These are phyloP conservation scores for Neoscelio sp. DNA, from an alignment of 2,888 invertebrate species.

Conservation along the genomic window DNA sequence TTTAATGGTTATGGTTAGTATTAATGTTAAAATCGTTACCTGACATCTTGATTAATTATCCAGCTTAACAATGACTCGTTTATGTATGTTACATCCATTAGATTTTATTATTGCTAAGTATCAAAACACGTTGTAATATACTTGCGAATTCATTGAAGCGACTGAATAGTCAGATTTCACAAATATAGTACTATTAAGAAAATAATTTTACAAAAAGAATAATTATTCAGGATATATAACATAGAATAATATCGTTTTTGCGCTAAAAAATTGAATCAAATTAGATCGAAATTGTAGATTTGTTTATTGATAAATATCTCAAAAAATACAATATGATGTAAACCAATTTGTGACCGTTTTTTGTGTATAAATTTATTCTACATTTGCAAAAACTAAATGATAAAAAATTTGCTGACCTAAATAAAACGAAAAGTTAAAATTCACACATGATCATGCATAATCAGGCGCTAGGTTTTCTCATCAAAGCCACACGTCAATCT, in stretches of 20 bases:
- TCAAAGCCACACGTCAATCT: constrained; percentile 26
- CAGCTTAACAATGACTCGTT: constrained; percentile 20
- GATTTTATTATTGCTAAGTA: constrained; percentile 30
- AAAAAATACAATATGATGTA: too few relatives aligned
- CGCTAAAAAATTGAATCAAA: too few relatives aligned
- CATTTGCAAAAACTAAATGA: too few relatives aligned
- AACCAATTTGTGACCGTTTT: too few relatives aligned
- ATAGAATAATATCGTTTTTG: constrained; percentile 6
- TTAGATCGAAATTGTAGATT: too few relatives aligned
- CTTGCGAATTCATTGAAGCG: too few relatives aligned
- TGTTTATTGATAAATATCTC: too few relatives aligned
- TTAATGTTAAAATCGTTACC: constrained; percentile 1
- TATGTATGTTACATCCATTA: neutral
- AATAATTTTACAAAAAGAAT: too few relatives aligned
- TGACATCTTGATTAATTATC: constrained; percentile 45
- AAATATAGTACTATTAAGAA: too few relatives aligned
- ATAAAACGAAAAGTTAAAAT: neutral
- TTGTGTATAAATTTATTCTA: too few relatives aligned
- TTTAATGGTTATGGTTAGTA: too few relatives aligned
- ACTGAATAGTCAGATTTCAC: neutral
- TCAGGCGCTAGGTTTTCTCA: constrained; percentile 22
- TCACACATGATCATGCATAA: constrained; percentile 31
- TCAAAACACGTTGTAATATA: constrained; percentile 19
- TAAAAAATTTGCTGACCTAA: neutral
- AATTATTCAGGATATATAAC: too few relatives aligned